These are phyloP conservation scores for Melanotaenia trifasciata DNA, from an alignment of 2,797 vertebrate species.

Conservation along the genomic window DNA sequence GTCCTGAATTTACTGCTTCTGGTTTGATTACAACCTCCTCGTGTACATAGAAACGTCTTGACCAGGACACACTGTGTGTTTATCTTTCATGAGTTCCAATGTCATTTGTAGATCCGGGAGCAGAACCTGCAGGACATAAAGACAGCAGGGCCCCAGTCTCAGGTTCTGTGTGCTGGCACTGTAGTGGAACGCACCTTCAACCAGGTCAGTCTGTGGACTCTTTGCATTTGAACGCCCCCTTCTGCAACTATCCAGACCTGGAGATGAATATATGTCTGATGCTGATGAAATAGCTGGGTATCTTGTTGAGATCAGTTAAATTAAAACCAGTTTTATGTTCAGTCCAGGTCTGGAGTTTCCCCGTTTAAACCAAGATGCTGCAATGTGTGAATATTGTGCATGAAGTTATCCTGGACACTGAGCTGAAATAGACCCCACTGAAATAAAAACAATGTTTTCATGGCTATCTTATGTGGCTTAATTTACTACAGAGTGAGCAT, in stretches of 20 bases:
- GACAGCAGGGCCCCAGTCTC: constrained; percentile 96
- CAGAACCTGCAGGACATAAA: constrained; percentile 99
- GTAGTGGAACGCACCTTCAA: constrained; percentile 90
- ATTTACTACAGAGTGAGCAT: constrained; percentile 7
- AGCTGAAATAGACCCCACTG: constrained; percentile 11
- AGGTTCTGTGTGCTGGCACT: constrained; percentile 89
- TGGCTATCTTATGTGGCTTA: constrained; percentile 14
- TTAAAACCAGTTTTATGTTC: constrained; percentile 20
- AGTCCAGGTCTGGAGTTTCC: constrained; percentile 64
- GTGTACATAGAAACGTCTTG: not conserved
- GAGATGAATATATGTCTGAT: constrained; percentile 39
- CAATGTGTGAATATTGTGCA: constrained; percentile 35
- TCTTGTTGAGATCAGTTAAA: constrained; percentile 5
- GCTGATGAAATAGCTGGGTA: not conserved
- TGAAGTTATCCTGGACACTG: constrained; percentile 37
- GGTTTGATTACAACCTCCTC: no score
- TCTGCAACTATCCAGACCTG: constrained; percentile 57
- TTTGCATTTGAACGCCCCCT: constrained; percentile 6
- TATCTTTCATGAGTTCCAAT: not conserved
- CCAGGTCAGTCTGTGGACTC: constrained; percentile 88
- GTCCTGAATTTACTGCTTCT: not conserved
- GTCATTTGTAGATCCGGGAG: constrained; percentile 89
- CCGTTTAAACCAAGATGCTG: constrained; percentile 18
- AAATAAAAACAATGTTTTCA: not conserved
- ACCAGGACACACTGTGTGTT: not conserved